Base-by-base conservation (phyloP, 2,888 invertebrate species). In the Andrena marginata region DNA sequence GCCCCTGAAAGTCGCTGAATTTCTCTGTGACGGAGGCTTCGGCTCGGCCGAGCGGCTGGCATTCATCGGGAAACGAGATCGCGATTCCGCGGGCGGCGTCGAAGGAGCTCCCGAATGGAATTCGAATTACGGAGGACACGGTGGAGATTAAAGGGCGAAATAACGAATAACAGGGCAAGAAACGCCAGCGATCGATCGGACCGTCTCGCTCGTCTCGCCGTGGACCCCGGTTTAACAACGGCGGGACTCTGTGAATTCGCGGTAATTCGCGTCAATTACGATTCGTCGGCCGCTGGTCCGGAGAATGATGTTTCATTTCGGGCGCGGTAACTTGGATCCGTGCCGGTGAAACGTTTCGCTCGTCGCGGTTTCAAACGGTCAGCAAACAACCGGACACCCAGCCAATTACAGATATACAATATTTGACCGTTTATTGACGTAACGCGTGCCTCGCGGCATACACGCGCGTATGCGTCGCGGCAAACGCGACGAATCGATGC, bases 381-480 rank as follows among this genome's bases (percentile, higher is more conserved):
- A 31, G 63, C 69, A 77, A 80, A 70, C 77, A 65, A 13, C 13
- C 62, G 8, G 16, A 54, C 42, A 13, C 49, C 4, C 67, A 13
- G 48, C 6, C 76, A 77, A 77, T 77, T 70, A 60, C 69, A 42
- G 59, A 33, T 35, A 31, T 69, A 69, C 63, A 69, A 69, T 76
- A 64, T 79, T 69, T 69, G 63, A 42, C 63, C 65, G 79, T 70
- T 80, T 80, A 77, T 70, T 51, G 70, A 65, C 54, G 31, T 20
- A 78, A 75, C 54, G 23, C 76, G 76, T 7, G 29, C 7, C 76
- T 62, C 65, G 67, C 68, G 65, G 51, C 54, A 26, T 42, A 26
- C 48, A 10, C n/a, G 10, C 59, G 54, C 49, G 49, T 33, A 31
- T 62, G 31, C 26, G 23, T 2, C 51, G 62, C 31, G 31, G 13